Conservation (phyloP, 2,113 vertebrate genomes). For the Corydoras maculifer region DNA sequence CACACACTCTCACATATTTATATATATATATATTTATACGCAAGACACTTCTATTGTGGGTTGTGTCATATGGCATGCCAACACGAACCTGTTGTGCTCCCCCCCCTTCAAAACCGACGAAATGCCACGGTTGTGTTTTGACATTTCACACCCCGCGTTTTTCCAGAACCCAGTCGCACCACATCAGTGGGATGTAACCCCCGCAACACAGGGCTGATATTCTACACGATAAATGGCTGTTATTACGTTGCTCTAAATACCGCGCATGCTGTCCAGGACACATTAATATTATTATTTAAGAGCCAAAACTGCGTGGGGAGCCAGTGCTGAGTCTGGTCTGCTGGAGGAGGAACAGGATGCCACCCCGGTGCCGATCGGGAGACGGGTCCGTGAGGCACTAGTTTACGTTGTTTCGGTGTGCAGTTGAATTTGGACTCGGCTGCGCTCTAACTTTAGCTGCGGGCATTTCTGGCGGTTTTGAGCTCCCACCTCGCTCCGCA, state of each 20-base stretch:
- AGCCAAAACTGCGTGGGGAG: conserved; percentile 34
- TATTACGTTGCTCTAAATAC: conserved; percentile 41
- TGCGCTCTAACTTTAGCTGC: conserved; percentile 58
- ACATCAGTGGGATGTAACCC: conserved; percentile 52
- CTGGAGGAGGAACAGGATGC: conserved; percentile 6
- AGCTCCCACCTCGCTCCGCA: conserved; percentile 20
- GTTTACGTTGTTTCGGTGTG: conserved; percentile 22
- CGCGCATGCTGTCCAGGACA: conserved; percentile 45
- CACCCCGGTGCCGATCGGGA: conserved; percentile 28
- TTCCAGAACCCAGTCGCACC: conserved; percentile 9
- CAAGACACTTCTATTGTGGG: conserved; percentile 13
- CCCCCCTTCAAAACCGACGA: conserved; percentile 9
- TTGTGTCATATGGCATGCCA: conserved; percentile 30
- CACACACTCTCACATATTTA: not conserved
- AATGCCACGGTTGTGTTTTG: conserved; percentile 31
- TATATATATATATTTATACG: not conserved
- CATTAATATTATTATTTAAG: conserved; percentile 50
- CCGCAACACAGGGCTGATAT: conserved; percentile 31
- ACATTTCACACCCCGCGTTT: conserved; percentile 30
- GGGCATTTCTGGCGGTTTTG: conserved; percentile 48
- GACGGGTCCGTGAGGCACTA: conserved; percentile 35
- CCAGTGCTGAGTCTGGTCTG: conserved; percentile 47
- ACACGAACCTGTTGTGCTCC: conserved; percentile 27
- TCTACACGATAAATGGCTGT: conserved; percentile 41
- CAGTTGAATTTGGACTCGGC: conserved; percentile 46